phyloP scores from a whole-genome alignment of 2,797 vertebrate genomes.

The Gallinago stenura region DNA sequence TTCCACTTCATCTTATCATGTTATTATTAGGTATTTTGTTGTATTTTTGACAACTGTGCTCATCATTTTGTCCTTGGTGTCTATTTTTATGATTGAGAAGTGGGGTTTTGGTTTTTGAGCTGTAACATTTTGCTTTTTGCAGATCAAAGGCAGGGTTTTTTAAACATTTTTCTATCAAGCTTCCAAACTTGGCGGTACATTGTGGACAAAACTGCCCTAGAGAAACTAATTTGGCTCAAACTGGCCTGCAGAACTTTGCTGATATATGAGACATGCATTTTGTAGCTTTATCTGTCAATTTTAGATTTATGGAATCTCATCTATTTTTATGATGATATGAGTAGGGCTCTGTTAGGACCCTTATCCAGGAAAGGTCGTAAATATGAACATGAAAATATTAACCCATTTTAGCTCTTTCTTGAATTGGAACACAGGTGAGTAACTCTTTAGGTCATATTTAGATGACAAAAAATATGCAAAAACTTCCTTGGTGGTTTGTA shows the following conservation, averaged over 20 bases:
- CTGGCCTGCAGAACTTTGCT: not conserved
- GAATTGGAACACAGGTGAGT: not conserved
- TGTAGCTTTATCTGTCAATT: not conserved
- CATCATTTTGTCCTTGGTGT: not conserved
- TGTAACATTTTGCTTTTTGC: not conserved
- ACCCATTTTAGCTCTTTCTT: not conserved
- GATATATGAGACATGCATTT: not conserved
- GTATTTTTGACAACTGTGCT: not conserved
- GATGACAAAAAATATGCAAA: not conserved
- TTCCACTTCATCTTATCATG: not conserved
- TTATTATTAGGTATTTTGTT: not conserved
- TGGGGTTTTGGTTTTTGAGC: not conserved
- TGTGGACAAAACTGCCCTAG: not conserved
- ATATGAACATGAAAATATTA: not conserved
- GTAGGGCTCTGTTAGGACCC: not conserved
- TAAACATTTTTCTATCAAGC: not conserved
- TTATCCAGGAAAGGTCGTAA: not conserved
- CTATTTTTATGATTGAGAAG: not conserved
- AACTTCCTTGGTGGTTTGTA: not conserved
- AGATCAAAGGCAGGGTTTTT: not conserved
- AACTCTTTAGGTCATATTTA: not conserved
- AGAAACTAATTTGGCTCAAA: not conserved
- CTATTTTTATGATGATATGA: not conserved
- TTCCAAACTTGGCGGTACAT: not conserved
- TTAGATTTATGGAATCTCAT: not conserved